phyloP scores from a whole-genome alignment of 2,888 invertebrate species.

The Hoplodrina ambigua region DNA sequence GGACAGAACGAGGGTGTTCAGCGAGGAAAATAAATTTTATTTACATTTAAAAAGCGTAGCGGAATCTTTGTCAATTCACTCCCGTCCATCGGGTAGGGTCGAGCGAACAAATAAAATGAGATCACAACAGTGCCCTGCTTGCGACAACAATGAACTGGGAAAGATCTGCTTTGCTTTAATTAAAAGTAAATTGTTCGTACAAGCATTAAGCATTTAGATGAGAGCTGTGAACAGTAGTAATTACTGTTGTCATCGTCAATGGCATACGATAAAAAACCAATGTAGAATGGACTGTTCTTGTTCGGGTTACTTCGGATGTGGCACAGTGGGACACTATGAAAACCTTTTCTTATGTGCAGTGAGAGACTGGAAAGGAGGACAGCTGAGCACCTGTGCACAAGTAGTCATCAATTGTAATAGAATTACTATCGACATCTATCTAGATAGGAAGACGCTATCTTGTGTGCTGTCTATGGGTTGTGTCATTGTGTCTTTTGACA shows the following conservation, averaged over 20 bases:
- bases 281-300: slow-evolving; percentile 32
- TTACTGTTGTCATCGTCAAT: slow-evolving; percentile 60
- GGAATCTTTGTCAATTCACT: slow-evolving; percentile 73
- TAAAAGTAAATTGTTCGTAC: slow-evolving; percentile 81
- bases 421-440: slow-evolving; percentile 20
- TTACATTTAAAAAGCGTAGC: slow-evolving; percentile 71
- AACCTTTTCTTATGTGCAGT: slow-evolving; percentile 31
- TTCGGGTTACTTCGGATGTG: slow-evolving; percentile 30
- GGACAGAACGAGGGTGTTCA: slow-evolving; percentile 59
- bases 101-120: slow-evolving; percentile 77
- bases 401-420: slow-evolving; percentile 15
- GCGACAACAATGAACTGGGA: slow-evolving; percentile 75
- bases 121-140: slow-evolving; percentile 66
- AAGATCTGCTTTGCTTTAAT: slow-evolving; percentile 79
- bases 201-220: slow-evolving; percentile 64
- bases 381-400: slow-evolving; percentile 25
- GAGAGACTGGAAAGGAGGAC: slow-evolving; percentile 35
- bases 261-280: slow-evolving; percentile 46
- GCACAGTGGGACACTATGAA: slow-evolving; percentile 32
- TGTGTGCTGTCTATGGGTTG: slow-evolving; percentile 7
- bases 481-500: slow-evolving; percentile 25
- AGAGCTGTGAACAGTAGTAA: slow-evolving; percentile 63
- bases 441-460: slow-evolving; percentile 7
- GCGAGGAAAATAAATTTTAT: slow-evolving; percentile 71
- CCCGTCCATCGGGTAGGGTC: slow-evolving; percentile 68